Base-by-base conservation (phyloP, 2,888 invertebrate genomes). In the Camponotus fellah region DNA sequence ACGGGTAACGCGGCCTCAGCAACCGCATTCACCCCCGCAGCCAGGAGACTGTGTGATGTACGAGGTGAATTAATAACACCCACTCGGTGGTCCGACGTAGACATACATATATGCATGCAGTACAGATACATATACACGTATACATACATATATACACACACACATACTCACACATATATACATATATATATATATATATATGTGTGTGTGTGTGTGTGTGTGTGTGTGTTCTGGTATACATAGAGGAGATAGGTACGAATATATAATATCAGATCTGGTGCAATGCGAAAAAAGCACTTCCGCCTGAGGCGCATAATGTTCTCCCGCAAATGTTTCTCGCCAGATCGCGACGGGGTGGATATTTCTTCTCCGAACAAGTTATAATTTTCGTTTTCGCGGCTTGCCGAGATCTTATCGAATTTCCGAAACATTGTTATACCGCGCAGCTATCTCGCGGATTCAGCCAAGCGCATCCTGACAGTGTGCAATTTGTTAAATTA, bases 61-160 rank as follows among this genome's bases (percentile, higher is more conserved):
- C 88, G 89, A 87, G 87, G 82, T 84, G 90, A 91, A 91, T 91
- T 90, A 91, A 91, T 91, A 91, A 89, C 87, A 83, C 85, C 77
- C 86, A 80, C 83, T 77, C 88, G 64, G 65, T 53, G 26, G 62
- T 71, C 88, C 89, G 81, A 89, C 81, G 68, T 87, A 40, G 53
- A 21, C 86, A 76, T 84, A 82, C 89, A 89, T 88, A 86, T 88
- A 88, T 88, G 86, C 89, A 88, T 85, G 83, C 86, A 53, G 75
- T 77, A 74, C 72, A 82, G 84, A 77, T 37, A 74, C 79, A 60
- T 71, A 17, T 17, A 49, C 8, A 17, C 17, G 75, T n/a, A 74
- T 79, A 46, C 60, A 17, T 84, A 72, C 79, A 77, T 87, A 89
- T 88, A 86, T 88, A 88, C 87, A 82, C 86, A 88, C 83, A 79